Conservation (phyloP, 2,797 vertebrate genomes). For the Hydrolagus colliei region DNA sequence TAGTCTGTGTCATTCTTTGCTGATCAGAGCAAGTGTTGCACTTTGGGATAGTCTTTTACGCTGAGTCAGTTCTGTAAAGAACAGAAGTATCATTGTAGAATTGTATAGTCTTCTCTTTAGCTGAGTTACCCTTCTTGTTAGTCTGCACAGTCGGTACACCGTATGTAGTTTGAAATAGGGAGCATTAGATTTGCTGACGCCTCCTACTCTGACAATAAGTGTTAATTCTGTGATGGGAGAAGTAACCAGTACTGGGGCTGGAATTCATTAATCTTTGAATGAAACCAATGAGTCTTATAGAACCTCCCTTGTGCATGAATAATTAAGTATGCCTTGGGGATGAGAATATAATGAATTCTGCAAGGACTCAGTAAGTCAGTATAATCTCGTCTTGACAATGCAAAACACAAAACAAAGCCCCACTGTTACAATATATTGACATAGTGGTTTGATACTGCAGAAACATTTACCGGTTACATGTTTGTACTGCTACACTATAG, state of each 20-base stretch:
- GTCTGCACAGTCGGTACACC: neutral
- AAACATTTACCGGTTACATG: neutral
- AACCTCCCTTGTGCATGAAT: neutral
- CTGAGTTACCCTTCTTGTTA: neutral
- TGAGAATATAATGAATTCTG: neutral
- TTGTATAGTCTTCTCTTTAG: neutral
- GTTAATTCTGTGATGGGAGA: neutral
- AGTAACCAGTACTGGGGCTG: neutral
- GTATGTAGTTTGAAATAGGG: neutral
- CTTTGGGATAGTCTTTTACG: neutral
- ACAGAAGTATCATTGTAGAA: neutral
- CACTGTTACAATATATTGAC: conserved; percentile 12
- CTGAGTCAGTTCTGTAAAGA: neutral
- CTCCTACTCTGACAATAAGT: neutral
- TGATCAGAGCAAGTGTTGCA: neutral
- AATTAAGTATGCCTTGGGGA: neutral
- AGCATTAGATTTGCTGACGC: neutral
- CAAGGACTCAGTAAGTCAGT: neutral
- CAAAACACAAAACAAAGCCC: conserved; percentile 11
- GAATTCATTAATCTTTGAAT: neutral
- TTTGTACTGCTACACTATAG: neutral
- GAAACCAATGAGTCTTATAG: neutral
- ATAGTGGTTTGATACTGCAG: neutral
- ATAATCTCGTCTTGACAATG: neutral
- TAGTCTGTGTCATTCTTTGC: neutral